A percentile compares a stretch with the other conserved stretches of the same genome.
Conservation (phyloP, 1,140 invertebrate genomes). For the Lamellibrachia luymesi region DNA sequence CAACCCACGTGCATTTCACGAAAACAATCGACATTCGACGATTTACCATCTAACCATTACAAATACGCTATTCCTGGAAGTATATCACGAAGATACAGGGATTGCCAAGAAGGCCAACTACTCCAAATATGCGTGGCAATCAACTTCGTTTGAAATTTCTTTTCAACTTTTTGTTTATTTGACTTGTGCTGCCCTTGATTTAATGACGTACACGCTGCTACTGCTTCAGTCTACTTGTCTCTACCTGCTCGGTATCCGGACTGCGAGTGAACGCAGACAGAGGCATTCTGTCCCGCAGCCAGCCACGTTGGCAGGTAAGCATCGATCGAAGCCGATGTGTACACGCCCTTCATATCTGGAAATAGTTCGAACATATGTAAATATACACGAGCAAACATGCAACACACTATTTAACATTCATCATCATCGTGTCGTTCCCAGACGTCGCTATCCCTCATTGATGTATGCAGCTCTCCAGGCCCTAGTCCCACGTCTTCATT, state of each 20-base stretch:
- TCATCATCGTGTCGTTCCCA: too few relatives aligned
- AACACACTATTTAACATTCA: too few relatives aligned
- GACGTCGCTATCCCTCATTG: too few relatives aligned
- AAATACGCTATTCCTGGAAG: too few relatives aligned
- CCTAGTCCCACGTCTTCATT: too few relatives aligned
- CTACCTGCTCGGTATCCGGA: not conserved
- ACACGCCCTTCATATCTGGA: not conserved
- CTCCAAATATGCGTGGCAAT: not conserved
- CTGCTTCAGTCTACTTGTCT: not conserved
- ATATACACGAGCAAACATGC: not conserved
- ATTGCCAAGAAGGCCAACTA: too few relatives aligned
- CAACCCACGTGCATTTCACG: too few relatives aligned
- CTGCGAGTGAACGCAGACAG: not conserved
- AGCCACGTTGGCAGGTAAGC: not conserved
- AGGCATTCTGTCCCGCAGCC: not conserved
- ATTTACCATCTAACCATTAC: not conserved
- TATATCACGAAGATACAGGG: too few relatives aligned
- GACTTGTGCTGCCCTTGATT: not conserved
- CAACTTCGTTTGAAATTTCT: not conserved
- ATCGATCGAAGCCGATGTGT: not conserved
- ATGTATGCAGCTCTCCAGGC: too few relatives aligned
- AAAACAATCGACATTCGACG: not conserved
- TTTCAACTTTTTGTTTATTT: not conserved
- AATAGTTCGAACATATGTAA: not conserved
- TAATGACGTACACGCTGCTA: not conserved